Evolutionary conservation across 2,113 vertebrate species (phyloP).

Genomic region (Apeltes quadracus): DNA sequence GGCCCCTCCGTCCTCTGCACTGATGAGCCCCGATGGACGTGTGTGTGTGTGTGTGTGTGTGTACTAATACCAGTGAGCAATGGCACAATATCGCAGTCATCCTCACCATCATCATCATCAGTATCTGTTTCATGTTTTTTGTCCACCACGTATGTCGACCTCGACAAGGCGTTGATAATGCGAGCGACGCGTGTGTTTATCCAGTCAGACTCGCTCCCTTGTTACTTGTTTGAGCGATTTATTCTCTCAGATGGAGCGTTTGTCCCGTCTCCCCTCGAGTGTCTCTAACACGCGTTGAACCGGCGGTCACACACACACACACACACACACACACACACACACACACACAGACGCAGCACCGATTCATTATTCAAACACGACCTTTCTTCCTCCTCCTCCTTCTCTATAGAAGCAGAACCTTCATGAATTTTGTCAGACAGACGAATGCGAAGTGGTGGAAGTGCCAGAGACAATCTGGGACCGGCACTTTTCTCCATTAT

Average conservation of each 20-base stretch:
- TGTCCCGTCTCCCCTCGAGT: background rate
- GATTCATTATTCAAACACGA: constrained; percentile 67
- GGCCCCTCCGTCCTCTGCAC: constrained; percentile 49
- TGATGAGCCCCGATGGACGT: constrained; percentile 48
- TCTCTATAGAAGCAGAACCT: constrained; percentile 41
- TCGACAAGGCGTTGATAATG: background rate
- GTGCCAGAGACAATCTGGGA: constrained; percentile 45
- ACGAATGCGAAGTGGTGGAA: constrained; percentile 32
- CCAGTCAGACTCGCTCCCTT: background rate
- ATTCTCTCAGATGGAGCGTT: constrained; percentile 15
- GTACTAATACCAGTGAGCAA: constrained; percentile 36
- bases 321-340: background rate
- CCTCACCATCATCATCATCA: background rate
- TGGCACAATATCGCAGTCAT: constrained; percentile 32
- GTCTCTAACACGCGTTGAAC: constrained; percentile 17
- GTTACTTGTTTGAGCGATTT: background rate
- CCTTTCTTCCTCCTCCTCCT: constrained; percentile 38
- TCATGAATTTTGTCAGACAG: constrained; percentile 48
- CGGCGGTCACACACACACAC: constrained; percentile 28
- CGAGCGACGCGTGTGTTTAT: background rate
- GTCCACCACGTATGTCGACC: background rate
- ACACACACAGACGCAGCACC: background rate
- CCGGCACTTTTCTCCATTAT: constrained; percentile 44
- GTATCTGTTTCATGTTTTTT: constrained; percentile 4
- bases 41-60: too few species aligned